Percentiles rank a stretch among this genome's conserved stretches.
Conservation (phyloP, 2,797 vertebrate genomes). For the Sebastes minor region DNA sequence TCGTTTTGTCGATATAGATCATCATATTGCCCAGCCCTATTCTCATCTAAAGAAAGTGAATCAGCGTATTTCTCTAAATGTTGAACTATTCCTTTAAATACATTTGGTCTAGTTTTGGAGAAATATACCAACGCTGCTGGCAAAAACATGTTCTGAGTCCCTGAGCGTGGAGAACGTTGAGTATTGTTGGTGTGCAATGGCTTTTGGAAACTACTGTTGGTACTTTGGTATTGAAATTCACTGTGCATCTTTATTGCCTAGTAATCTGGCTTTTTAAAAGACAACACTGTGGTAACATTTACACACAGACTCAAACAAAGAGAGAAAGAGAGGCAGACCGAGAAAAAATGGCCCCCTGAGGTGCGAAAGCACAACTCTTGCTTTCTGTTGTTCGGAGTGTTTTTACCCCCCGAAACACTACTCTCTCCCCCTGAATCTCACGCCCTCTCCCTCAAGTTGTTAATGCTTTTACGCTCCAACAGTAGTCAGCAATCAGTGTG, state of each 20-base stretch:
- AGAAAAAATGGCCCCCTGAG: constrained; percentile 23
- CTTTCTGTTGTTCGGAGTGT: constrained; percentile 15
- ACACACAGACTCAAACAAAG: constrained; percentile 19
- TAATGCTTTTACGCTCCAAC: constrained; percentile 54
- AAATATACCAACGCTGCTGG: not conserved
- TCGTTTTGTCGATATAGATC: no score
- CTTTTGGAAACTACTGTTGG: not conserved
- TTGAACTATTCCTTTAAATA: not conserved
- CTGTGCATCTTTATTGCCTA: constrained; percentile 12
- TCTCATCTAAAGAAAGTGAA: not conserved
- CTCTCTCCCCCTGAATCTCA: not conserved
- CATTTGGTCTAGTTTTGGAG: not conserved
- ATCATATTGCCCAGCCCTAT: no score
- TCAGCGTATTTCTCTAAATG: not conserved
- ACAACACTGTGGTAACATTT: constrained; percentile 19
- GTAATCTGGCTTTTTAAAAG: constrained; percentile 27
- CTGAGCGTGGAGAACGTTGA: not conserved
- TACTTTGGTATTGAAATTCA: constrained; percentile 30
- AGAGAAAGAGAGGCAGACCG: not conserved
- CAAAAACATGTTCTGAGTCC: not conserved
- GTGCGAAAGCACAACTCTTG: constrained; percentile 35
- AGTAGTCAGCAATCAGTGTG: constrained; percentile 28
- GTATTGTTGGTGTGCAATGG: not conserved
- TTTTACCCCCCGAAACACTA: constrained; percentile 8
- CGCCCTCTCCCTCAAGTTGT: constrained; percentile 21